Percentiles rank a stretch among this genome's conserved stretches.
Evolutionary conservation across 2,888 invertebrate species (phyloP).

Genomic region (Agonopterix heracliana): DNA sequence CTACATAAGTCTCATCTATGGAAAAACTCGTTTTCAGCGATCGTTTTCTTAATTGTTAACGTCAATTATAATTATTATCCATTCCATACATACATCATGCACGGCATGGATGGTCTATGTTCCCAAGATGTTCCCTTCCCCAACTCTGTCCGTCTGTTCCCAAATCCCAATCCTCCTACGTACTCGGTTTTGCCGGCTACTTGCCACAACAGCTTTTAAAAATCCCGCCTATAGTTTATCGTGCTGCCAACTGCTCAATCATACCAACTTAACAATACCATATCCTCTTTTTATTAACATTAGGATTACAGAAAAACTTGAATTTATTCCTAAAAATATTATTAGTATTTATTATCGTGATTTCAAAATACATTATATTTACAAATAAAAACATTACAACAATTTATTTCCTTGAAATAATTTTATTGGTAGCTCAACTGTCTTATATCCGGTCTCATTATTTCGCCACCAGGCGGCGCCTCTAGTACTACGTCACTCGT

Average conservation of each 20-base stretch:
- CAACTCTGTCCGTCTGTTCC: too few species aligned
- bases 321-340: neutral
- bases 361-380: neutral
- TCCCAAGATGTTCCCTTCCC: too few species aligned
- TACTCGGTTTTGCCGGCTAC: constrained; percentile 11
- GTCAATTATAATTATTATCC: too few species aligned
- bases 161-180: too few species aligned
- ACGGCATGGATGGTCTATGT: too few species aligned
- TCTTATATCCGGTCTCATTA: constrained; percentile 46
- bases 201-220: constrained; percentile 33
- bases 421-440: constrained; percentile 31
- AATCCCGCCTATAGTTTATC: constrained; percentile 35
- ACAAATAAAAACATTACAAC: too few species aligned
- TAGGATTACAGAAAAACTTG: neutral
- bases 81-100: too few species aligned
- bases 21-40: too few species aligned
- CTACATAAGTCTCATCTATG: too few species aligned
- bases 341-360: neutral
- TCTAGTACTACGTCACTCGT: constrained; percentile 69
- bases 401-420: neutral
- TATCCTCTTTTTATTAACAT: neutral
- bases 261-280: constrained; percentile 28
- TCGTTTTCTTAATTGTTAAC: too few species aligned
- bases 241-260: constrained; percentile 28
- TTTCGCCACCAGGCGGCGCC: constrained; percentile 61